Conservation (phyloP, 2,113 vertebrate species). For the Odontesthes bonariensis region DNA sequence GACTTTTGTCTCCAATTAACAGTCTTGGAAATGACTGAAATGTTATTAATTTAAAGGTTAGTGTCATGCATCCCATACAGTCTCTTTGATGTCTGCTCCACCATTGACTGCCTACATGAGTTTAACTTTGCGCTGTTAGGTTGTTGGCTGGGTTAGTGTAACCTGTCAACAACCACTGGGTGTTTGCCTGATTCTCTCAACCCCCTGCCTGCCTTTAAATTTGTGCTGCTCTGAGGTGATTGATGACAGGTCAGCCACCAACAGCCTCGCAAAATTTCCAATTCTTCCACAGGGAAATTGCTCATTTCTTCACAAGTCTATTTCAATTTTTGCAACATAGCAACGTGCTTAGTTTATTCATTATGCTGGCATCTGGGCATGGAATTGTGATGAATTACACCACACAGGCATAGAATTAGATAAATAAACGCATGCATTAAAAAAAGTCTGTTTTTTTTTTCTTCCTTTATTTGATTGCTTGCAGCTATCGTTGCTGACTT, state of each 20-base stretch:
- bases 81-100: conserved; percentile 37
- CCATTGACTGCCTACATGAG: conserved; percentile 47
- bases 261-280: conserved; percentile 79
- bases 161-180: conserved; percentile 73
- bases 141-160: conserved; percentile 56
- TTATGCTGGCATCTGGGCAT: conserved; percentile 66
- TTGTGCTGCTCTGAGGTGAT: conserved; percentile 75
- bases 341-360: conserved; percentile 78
- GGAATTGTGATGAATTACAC: conserved; percentile 82
- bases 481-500: conserved; percentile 27
- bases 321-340: conserved; percentile 80
- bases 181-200: conserved; percentile 49
- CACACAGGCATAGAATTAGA: conserved; percentile 56
- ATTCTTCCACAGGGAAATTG: conserved; percentile 85
- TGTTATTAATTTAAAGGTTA: conserved; percentile 17
- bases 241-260: conserved; percentile 84
- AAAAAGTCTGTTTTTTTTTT: background rate
- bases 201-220: conserved; percentile 63
- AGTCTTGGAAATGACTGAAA: background rate
- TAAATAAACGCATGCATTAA: conserved; percentile 45
- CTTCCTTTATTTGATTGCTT: background rate
- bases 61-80: conserved; percentile 11
- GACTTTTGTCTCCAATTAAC: conserved; percentile 26
- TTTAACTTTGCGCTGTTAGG: conserved; percentile 65
- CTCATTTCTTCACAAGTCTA: conserved; percentile 85